A percentile compares a stretch with the other conserved stretches of the same genome.
phyloP scores from a whole-genome alignment of 2,888 invertebrate genomes.

The Dasypolia templi region DNA sequence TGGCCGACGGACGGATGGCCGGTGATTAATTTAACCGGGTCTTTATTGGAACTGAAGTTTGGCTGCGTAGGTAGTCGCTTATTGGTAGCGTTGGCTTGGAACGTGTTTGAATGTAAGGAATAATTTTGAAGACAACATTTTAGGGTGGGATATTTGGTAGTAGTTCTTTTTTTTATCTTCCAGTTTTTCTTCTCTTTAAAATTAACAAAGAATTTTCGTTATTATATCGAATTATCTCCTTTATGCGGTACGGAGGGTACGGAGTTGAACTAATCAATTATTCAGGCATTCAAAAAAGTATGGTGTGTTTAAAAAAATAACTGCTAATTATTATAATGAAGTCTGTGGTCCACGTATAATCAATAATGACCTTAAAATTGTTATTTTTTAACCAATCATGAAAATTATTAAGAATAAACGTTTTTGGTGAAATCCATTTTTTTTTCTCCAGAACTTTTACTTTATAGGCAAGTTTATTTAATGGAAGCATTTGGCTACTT shows the following conservation, averaged over 20 bases:
- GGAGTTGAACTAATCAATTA: not conserved
- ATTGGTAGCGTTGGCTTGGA: constrained; percentile 2
- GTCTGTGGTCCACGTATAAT: not conserved
- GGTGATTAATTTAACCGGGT: constrained; percentile 77
- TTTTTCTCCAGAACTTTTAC: not conserved
- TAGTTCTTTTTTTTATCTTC: not conserved
- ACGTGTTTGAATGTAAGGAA: not conserved
- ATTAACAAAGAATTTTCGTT: not conserved
- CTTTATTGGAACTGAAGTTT: constrained; percentile 76
- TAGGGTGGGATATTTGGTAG: too few relatives aligned
- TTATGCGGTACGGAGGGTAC: not conserved
- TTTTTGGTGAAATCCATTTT: not conserved
- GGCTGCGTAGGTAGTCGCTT: constrained; percentile 37
- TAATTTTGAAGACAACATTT: constrained; percentile 1
- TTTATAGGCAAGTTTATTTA: not conserved
- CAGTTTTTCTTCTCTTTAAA: too few relatives aligned
- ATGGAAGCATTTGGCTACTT: constrained; percentile 58
- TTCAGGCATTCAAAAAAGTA: not conserved
- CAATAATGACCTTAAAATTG: too few relatives aligned
- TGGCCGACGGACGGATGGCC: constrained; percentile 76
- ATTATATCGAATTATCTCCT: too few relatives aligned
- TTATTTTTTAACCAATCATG: too few relatives aligned
- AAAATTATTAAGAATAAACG: not conserved
- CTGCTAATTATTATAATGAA: not conserved
- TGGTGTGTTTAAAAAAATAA: not conserved